phyloP scores from a whole-genome alignment of 2,888 invertebrate genomes.

The Cheilosia impressa region DNA sequence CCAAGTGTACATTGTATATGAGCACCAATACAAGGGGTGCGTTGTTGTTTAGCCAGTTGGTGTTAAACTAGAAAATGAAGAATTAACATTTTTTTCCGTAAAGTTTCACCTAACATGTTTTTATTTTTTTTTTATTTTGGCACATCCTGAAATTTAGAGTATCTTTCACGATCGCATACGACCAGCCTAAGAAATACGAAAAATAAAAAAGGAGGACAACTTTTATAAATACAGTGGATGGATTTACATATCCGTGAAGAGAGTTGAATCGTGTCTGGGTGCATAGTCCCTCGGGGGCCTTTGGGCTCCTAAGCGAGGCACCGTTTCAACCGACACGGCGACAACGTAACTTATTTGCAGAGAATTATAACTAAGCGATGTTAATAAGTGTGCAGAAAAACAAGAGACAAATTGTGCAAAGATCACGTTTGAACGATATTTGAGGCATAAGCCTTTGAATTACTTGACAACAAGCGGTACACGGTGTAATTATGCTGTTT shows the following conservation, averaged over 20 bases:
- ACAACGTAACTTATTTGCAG: slow-evolving; percentile 1
- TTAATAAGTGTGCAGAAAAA: slow-evolving; percentile 31
- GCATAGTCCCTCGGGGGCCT: slow-evolving; percentile 14
- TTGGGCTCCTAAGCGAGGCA: not conserved
- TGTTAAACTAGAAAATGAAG: slow-evolving; percentile 9
- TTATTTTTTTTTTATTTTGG: slow-evolving; percentile 41
- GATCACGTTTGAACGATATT: slow-evolving; percentile 22
- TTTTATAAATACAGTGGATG: not conserved
- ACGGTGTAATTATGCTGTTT: slow-evolving; percentile 2
- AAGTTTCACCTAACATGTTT: slow-evolving; percentile 54
- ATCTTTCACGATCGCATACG: not conserved
- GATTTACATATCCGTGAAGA: slow-evolving; percentile 40
- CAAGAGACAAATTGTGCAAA: not conserved
- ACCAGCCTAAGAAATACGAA: not conserved
- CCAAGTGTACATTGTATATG: not conserved
- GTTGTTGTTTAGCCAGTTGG: slow-evolving; percentile 64
- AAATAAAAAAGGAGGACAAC: not conserved
- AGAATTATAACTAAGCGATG: slow-evolving; percentile 29
- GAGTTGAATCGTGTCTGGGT: not conserved
- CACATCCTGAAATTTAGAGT: slow-evolving; percentile 32
- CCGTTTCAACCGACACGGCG: not conserved
- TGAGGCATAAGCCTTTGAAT: slow-evolving; percentile 30
- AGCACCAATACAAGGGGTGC: slow-evolving; percentile 52
- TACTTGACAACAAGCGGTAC: slow-evolving; percentile 29
- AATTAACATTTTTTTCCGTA: not conserved